Conservation (phyloP, 2,797 vertebrate species). For the Tauraco hartlaubi region DNA sequence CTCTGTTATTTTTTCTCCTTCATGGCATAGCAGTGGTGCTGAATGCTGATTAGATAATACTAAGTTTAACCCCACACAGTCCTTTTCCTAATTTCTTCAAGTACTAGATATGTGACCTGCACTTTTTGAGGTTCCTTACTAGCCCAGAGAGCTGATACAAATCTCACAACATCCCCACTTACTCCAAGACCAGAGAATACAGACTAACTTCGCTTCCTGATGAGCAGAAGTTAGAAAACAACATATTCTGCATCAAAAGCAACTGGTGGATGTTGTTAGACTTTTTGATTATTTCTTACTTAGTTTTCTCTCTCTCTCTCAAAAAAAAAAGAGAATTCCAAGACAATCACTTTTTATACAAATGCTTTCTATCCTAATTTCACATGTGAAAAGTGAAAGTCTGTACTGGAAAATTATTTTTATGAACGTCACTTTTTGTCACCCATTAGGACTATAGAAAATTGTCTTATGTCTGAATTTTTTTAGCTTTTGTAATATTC, state of each 20-base stretch:
- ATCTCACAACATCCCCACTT: neutral
- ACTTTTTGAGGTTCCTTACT: neutral
- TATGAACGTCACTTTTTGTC: neutral
- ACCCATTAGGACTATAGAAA: neutral
- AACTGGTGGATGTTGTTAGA: neutral
- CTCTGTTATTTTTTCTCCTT: conserved; percentile 64
- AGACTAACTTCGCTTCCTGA: neutral
- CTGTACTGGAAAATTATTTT: neutral
- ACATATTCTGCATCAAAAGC: neutral
- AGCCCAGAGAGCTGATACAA: neutral
- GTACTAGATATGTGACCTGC: neutral
- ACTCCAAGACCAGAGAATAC: neutral
- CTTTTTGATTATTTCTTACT: neutral
- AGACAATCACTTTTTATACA: neutral
- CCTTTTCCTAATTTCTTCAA: conserved; percentile 41
- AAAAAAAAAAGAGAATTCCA: neutral
- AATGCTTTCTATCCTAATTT: neutral
- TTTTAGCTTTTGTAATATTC: neutral
- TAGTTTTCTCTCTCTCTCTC: neutral
- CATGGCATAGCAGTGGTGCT: conserved; percentile 2
- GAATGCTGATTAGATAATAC: conserved; percentile 68
- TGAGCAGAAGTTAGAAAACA: neutral
- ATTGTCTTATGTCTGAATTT: neutral
- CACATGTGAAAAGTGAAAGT: neutral
- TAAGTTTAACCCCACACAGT: conserved; percentile 52